Base-by-base conservation (phyloP, 2,113 vertebrate genomes). In the Cochlearius cochlearius region DNA sequence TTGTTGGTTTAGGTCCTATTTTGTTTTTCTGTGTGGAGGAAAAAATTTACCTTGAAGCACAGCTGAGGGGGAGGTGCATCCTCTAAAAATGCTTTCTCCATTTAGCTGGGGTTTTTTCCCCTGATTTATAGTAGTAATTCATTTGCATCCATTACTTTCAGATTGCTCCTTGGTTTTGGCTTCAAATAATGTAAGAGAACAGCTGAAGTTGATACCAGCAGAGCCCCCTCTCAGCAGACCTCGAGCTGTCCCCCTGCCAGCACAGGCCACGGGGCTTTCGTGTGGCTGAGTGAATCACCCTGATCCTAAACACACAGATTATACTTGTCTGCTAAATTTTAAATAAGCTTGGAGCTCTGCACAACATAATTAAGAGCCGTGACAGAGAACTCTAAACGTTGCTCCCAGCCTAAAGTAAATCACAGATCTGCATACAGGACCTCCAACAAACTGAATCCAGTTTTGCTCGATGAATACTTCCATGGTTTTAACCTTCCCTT, bases 291-390 rank as follows among this genome's bases (percentile, higher is more conserved):
- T 90, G 86, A 86, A 86, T 63, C 75, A 76, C 68, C 38, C 63
- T 77, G 55, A 62, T 92, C 83, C 72, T 66, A 88, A 93, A 55
- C 66, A 93, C 2, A 2, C 58, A 73, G 64, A 94, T 86, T 85
- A 49, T 32, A 32, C 67, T 85, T 75, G 90, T 49, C 93, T 95
- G 83, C 80, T 86, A 25, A 29, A 18, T 72, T 66, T 95, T 82
- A 91, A 87, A 93, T 85, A 91, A 96, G 59, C 83, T 73, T 34
- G 58, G 86, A 45, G 63, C 63, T 89, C 95, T 94, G 88, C 86
- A 74, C 86, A 94, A 10, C 34, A 9, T 94, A 86, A 87, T 91
- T 81, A 85, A 88, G 58, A 95, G 34, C 34, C 0, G 0, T 90
- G 94, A 85, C 93, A 85, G 66, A 45, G 58, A 96, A 45, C 45